A percentile compares a stretch with the other conserved stretches of the same genome.
Evolutionary conservation across 2,113 vertebrate species (phyloP).

Genomic region (Hypomesus transpacificus): DNA sequence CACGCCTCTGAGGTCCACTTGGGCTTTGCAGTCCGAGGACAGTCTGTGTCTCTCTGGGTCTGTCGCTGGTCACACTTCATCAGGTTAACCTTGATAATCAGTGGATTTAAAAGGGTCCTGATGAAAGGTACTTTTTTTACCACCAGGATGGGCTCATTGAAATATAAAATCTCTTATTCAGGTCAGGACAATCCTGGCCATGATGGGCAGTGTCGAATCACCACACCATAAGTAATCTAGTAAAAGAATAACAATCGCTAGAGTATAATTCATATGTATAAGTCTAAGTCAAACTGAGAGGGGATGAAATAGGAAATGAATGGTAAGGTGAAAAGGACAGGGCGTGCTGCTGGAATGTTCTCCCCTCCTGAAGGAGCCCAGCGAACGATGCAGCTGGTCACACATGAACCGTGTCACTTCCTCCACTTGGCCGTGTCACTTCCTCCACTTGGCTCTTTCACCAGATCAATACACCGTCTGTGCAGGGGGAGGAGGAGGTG

Average conservation of each 20-base stretch:
- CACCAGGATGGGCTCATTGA: too few species aligned
- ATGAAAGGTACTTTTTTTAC: not conserved
- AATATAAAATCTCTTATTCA: too few species aligned
- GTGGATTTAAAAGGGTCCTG: too few species aligned
- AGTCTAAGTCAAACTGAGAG: not conserved
- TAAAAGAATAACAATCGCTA: not conserved
- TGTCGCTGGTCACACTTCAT: too few species aligned
- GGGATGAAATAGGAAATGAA: slow-evolving; percentile 5
- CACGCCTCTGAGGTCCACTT: not conserved
- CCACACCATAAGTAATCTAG: too few species aligned
- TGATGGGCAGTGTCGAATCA: too few species aligned
- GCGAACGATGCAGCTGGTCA: slow-evolving; percentile 34
- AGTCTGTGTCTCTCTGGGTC: not conserved
- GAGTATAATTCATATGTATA: too few species aligned
- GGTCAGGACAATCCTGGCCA: too few species aligned
- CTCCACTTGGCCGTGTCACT: slow-evolving; percentile 29
- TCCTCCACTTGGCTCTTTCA: slow-evolving; percentile 35
- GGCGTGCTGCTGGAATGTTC: slow-evolving; percentile 19
- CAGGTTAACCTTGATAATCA: too few species aligned
- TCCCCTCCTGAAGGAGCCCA: slow-evolving; percentile 22
- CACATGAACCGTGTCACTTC: slow-evolving; percentile 49
- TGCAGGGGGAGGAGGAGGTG: slow-evolving; percentile 29
- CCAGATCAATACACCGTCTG: slow-evolving; percentile 49
- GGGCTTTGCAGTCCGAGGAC: not conserved
- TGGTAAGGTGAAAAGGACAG: not conserved